These are phyloP conservation scores for Laspeyria flexula DNA, from an alignment of 2,888 invertebrate species.

Conservation along the genomic window DNA sequence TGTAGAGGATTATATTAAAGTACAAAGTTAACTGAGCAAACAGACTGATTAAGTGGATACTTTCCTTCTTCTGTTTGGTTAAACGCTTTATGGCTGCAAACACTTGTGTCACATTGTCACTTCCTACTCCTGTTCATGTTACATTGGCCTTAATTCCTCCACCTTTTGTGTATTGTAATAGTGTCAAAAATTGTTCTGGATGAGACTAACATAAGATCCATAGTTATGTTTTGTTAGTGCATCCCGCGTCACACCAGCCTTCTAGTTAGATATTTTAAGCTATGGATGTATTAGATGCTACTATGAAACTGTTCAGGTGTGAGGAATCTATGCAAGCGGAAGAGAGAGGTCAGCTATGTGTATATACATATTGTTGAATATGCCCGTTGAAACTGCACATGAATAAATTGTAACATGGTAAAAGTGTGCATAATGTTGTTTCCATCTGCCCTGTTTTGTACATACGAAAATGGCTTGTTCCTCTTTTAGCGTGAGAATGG, in stretches of 20 bases:
- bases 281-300: slow-evolving; percentile 70
- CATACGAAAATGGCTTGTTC: not conserved
- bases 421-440: not conserved
- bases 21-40: too few species aligned
- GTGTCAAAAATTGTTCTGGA: slow-evolving; percentile 80
- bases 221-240: slow-evolving; percentile 75
- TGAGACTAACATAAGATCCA: slow-evolving; percentile 64
- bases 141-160: too few species aligned
- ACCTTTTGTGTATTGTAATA: too few species aligned
- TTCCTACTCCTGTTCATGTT: slow-evolving; percentile 15
- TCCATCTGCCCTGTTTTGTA: slow-evolving; percentile 1
- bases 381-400: too few species aligned
- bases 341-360: slow-evolving; percentile 59
- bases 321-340: slow-evolving; percentile 65
- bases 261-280: slow-evolving; percentile 62
- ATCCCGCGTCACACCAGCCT: slow-evolving; percentile 74
- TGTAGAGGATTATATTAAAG: too few species aligned
- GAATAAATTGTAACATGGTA: too few species aligned
- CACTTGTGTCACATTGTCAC: slow-evolving; percentile 11
- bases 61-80: slow-evolving; percentile 11
- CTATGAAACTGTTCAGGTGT: slow-evolving; percentile 55
- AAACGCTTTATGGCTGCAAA: not conserved
- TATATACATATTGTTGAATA: not conserved
- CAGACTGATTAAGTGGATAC: not conserved
- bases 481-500: not conserved